Conservation (phyloP, 2,797 vertebrate species). For the Diplodus puntazzo region DNA sequence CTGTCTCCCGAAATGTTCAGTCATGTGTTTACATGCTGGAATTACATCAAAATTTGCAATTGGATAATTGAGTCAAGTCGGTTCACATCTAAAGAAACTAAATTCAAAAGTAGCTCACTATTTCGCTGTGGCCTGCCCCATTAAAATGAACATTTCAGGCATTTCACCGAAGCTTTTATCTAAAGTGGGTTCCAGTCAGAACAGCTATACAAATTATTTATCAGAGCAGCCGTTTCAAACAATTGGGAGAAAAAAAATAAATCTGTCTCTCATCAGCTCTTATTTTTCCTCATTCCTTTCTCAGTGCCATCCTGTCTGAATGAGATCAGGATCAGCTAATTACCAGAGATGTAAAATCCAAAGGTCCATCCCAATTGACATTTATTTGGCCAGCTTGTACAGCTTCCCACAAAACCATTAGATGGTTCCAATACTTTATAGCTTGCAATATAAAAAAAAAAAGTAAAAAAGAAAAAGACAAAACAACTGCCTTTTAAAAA, state of each 20-base stretch:
- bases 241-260: neutral
- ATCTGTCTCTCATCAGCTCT: conserved; percentile 17
- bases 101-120: neutral
- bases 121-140: neutral
- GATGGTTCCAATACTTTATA: conserved; percentile 13
- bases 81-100: neutral
- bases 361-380: conserved; percentile 8
- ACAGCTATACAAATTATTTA: neutral
- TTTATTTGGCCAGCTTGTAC: conserved; percentile 24
- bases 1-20: neutral
- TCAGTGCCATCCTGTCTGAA: neutral
- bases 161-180: conserved; percentile 6
- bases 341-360: conserved; percentile 20
- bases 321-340: conserved; percentile 7
- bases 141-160: conserved; percentile 1
- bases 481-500: neutral
- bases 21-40: neutral
- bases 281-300: neutral
- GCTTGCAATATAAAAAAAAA: neutral
- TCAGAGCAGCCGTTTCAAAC: neutral
- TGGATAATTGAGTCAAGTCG: neutral
- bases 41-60: neutral
- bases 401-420: conserved; percentile 26
- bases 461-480: neutral
- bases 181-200: neutral